Evolutionary conservation across 2,888 invertebrate species (phyloP), one percentile per base, ranked within the genome.

Genomic region (Halictus ligatus): DNA sequence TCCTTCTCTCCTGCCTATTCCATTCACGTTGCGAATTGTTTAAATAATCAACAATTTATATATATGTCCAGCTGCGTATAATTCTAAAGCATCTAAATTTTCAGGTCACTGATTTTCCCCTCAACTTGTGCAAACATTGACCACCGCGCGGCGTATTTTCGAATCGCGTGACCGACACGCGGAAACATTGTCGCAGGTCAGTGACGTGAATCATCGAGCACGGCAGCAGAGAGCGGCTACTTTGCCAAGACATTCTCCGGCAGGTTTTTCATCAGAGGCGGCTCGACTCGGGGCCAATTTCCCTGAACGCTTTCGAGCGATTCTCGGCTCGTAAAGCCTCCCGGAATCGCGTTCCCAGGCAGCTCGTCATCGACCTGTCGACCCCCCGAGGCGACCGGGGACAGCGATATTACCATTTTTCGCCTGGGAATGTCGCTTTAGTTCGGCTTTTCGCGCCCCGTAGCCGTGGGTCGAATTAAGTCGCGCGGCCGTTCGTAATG

Each of bases 171-270:
- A 12, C 73, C 86, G 77, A 79, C 75, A 82, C 77, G 84, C 80
- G 89, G 86, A 91, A 88, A 91, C 88, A 91, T 89, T 91, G 90
- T 89, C 84, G 84, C 80, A 84, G 90, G 89, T 90, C 90, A 89
- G 88, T 81, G 85, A 84, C 81, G 80, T 79, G 91, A 91, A 91
- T 90, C 90, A 84, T 18, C 29, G n/a, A 15, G 25, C 74, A 46
- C 74, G 21, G 69, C 67, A 50, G 50, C 50, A 21, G 21, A 50
- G 50, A 50, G 50, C 50, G 50, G 7, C 18, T 0, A 21, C 8
- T 54, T 77, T 83, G 91, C 88, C 91, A 87, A 87, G 84, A 91
- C 88, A 78, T 54, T 73, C 77, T 54, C 13, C 46, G 58, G n/a
- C 75, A 54, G 50, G 1, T 29, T 35, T 29, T 25, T n/a, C 21